Base-by-base conservation (phyloP, 2,888 invertebrate genomes). In the Ormyrus thymus region DNA sequence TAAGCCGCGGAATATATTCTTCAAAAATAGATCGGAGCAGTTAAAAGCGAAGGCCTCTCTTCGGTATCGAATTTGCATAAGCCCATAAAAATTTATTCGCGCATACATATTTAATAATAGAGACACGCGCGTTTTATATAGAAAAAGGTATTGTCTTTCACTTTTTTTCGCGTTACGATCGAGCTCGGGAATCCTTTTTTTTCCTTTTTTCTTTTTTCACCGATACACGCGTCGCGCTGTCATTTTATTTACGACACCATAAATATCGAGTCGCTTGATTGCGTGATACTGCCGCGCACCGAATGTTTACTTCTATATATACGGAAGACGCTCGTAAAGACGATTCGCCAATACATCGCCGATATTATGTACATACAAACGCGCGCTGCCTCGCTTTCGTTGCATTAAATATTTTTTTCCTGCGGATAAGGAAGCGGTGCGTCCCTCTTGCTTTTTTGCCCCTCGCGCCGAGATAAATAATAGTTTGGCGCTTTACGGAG, bases 231-330 rank as follows among this genome's bases (percentile, higher is more conserved):
- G 29, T 29, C 29, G n/a, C 29, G 43, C 43, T 45, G 56, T 65
- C 56, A 83, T 84, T 86, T 84, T 85, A 85, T 86, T 87, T 87
- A 85, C 84, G 84, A 83, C 29, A 80, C 80, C 81, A 82, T 86
- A 86, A 86, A 87, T 83, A 85, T 84, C 79, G 82, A 79, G 68
- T 11, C 58, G 83, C 78, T 84, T 83, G 85, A 87, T 86, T 85
- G 85, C 82, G 79, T 80, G 81, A 68, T 81, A 13, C n/a, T 68
- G 70, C 76, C 82, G 45, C 66, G 55, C 82, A 79, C 83, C 83
- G 81, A 84, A 84, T 86, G 84, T 86, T 87, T 86, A 87, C 86
- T 85, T 74, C 81, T 84, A 87, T 83, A 81, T 82, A 82, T 64
- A 75, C 10, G 46, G 83, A 78, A 70, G 80, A 64, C 56, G 65